Conservation (phyloP, 1,140 invertebrate species). For the Aethina tumida region DNA sequence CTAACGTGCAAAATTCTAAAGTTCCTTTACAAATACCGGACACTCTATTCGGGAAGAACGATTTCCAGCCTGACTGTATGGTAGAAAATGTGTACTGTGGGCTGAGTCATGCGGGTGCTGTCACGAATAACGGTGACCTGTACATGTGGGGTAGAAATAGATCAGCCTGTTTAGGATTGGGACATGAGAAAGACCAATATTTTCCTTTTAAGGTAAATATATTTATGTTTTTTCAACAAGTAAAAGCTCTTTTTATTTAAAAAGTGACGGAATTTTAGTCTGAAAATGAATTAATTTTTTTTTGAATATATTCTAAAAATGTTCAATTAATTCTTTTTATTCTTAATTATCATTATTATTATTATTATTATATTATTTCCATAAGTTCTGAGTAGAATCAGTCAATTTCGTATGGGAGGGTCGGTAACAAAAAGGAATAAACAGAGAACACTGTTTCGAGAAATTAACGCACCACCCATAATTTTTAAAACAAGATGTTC, state of each 20-base stretch:
- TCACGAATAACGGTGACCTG: conserved; percentile 70
- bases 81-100: conserved; percentile 63
- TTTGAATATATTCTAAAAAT: conserved; percentile 2
- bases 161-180: conserved; percentile 72
- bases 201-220: conserved; percentile 72
- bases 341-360: too few species aligned
- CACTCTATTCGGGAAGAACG: conserved; percentile 75
- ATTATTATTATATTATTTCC: too few species aligned
- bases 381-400: too few species aligned
- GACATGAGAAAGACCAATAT: conserved; percentile 67
- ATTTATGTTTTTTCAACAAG: conserved; percentile 9
- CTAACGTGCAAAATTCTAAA: conserved; percentile 52
- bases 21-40: conserved; percentile 64
- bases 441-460: too few species aligned
- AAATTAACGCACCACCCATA: too few species aligned
- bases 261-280: conserved; percentile 9
- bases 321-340: too few species aligned
- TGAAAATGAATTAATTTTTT: background rate
- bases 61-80: conserved; percentile 58
- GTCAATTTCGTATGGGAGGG: too few species aligned
- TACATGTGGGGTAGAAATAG: conserved; percentile 88
- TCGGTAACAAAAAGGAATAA: too few species aligned
- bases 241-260: conserved; percentile 4
- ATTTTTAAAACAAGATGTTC: too few species aligned
- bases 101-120: conserved; percentile 67